phyloP scores from a whole-genome alignment of 1,140 invertebrate genomes.

The Drosophila sproati region DNA sequence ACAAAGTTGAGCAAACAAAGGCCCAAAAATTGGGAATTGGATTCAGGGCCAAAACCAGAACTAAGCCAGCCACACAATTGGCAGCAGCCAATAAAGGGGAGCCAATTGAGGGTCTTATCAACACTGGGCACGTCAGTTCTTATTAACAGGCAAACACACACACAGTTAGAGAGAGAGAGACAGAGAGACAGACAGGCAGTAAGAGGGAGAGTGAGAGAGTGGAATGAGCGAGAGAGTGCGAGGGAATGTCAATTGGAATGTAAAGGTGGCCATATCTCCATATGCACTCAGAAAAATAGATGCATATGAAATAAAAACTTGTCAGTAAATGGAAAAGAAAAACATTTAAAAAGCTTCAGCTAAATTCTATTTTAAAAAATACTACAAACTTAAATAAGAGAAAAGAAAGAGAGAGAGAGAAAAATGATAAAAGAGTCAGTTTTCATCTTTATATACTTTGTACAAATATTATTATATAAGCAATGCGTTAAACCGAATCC shows the following conservation, averaged over 20 bases:
- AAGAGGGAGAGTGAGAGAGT: neutral
- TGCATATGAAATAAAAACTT: neutral
- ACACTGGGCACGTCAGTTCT: slow-evolving; percentile 8
- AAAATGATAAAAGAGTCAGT: no score
- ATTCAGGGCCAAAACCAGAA: slow-evolving; percentile 11
- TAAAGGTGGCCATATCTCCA: neutral
- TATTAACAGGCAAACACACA: slow-evolving; percentile 15
- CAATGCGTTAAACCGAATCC: no score
- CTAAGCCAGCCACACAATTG: slow-evolving; percentile 13
- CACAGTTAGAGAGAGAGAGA: neutral
- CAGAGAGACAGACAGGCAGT: neutral
- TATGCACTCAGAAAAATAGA: neutral
- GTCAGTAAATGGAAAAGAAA: no score
- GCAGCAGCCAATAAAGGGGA: neutral
- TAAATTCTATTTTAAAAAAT: no score
- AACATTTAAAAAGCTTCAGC: no score
- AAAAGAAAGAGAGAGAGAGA: no score
- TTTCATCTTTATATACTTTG: no score
- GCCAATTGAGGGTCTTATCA: slow-evolving; percentile 11
- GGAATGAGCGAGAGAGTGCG: neutral
- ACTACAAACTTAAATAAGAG: no score
- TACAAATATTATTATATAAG: no score
- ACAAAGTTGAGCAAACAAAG: slow-evolving; percentile 16
- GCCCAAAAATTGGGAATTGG: slow-evolving; percentile 20
- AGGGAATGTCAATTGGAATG: neutral